Conservation (phyloP, 2,797 vertebrate species). For the Pangasius mekongensis region DNA sequence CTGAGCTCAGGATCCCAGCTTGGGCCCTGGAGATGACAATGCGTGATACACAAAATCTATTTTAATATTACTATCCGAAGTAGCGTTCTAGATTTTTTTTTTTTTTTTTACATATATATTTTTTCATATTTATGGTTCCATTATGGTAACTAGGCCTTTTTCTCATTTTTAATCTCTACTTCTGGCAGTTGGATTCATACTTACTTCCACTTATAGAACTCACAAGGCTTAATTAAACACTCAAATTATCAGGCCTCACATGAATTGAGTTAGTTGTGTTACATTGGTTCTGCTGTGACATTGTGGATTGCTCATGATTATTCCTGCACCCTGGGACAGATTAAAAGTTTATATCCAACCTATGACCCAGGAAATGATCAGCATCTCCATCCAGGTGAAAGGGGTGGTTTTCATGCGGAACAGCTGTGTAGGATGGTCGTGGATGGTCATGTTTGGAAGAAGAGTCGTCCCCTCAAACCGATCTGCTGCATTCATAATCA, state of each 20-base stretch:
- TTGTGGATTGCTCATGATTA: not conserved
- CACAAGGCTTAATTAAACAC: not conserved
- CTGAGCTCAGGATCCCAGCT: not conserved
- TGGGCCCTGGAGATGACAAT: not conserved
- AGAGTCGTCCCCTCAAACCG: conserved; percentile 91
- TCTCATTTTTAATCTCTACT: not conserved
- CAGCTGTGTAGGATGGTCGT: conserved; percentile 87
- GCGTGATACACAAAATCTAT: not conserved
- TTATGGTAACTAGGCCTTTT: not conserved
- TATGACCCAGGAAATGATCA: conserved; percentile 97
- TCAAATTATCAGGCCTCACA: not conserved
- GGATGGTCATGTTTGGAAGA: conserved; percentile 90
- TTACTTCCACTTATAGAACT: not conserved
- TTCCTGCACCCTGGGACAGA: not conserved
- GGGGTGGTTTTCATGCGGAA: conserved; percentile 95
- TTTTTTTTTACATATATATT: not conserved
- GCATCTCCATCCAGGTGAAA: conserved; percentile 96
- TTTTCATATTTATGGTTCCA: not conserved
- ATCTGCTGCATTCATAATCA: conserved; percentile 94
- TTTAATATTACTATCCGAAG: not conserved
- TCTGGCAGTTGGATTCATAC: not conserved
- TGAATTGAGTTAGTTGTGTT: not conserved
- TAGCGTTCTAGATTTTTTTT: not conserved
- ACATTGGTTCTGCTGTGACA: not conserved
- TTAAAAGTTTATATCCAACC: conserved; percentile 71